Evolutionary conservation across 1,140 invertebrate species (phyloP).

Genomic region (Dendroctonus valens): DNA sequence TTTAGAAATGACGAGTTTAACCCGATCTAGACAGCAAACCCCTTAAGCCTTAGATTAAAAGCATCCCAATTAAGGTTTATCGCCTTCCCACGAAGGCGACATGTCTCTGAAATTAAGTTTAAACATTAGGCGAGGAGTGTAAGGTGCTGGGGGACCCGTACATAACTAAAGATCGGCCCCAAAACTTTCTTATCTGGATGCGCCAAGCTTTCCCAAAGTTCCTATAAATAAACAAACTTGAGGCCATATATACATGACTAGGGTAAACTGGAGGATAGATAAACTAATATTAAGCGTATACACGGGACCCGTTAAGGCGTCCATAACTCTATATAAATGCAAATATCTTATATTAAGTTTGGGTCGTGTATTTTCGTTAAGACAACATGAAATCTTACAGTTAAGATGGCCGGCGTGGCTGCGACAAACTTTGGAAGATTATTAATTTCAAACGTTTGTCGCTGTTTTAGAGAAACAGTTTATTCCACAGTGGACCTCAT

Average conservation of each 20-base stretch:
- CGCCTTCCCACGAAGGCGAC: background rate
- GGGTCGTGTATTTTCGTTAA: constrained; percentile 47
- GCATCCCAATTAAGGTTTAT: no score
- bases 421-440: constrained; percentile 24
- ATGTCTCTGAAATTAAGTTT: constrained; percentile 17
- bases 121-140: constrained; percentile 19
- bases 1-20: no score
- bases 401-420: constrained; percentile 27
- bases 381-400: constrained; percentile 48
- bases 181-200: constrained; percentile 38
- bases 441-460: constrained; percentile 10
- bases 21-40: no score
- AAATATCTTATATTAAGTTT: constrained; percentile 50
- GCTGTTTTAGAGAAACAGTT: background rate
- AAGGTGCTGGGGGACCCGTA: constrained; percentile 25
- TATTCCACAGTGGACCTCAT: no score
- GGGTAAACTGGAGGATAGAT: constrained; percentile 46
- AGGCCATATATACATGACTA: constrained; percentile 45
- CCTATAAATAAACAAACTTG: constrained; percentile 46
- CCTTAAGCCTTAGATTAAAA: no score
- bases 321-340: constrained; percentile 50
- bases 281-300: constrained; percentile 49
- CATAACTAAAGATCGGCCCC: constrained; percentile 32
- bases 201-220: constrained; percentile 37
- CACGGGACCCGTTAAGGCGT: constrained; percentile 41